Evolutionary conservation across 2,113 vertebrate genomes (phyloP), one percentile per base, ranked within the genome.

Genomic region (Chaenocephalus aceratus): DNA sequence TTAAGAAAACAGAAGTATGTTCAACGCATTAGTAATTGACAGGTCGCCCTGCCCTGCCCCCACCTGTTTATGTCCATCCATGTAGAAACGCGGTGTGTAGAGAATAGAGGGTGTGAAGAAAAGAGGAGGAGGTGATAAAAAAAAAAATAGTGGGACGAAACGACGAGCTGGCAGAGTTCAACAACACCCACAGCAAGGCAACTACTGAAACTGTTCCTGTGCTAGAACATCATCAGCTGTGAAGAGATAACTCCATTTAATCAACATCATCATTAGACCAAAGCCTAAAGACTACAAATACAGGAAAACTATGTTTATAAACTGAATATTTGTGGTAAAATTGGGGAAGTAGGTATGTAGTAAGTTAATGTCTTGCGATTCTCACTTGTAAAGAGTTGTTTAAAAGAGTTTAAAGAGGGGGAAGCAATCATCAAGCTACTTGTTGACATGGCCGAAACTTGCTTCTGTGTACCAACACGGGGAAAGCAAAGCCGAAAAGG

Each of bases 401-500:
- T 41, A 7, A 41, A 41, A 41, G 36, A 41, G 16, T 14, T 18
- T 8, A 13, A 41, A 46, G 36, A 34, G 4, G 4, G 12, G 1
- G 10, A 36, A 46, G 10, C 10, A 59, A 54, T 26, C 41, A 61
- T 62, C 51, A 56, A 54, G 2, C 45, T 45, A 16, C 60, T 44
- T 65, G 45, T 48, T 80, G 72, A 83, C 10, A 3, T 44, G 6
- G 34, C 8, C 3, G 0, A 73, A 76, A 70, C 68, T 57, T 88
- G 58, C 45, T 68, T 82, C 61, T 88, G 72, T 75, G 72, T 71
- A 84, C 36, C 54, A 87, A 86, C 70, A 80, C 6, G 45, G 61
- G 67, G 77, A 86, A 53, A 82, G 75, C 75, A 83, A 74, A 68
- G 78, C 30, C 84, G 82, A 62, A 85, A 85, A 75, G 70, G 72